Percentiles rank a stretch among this genome's conserved stretches.
Evolutionary conservation across 2,797 vertebrate genomes (phyloP).

Genomic region (Pseudochaenichthys georgianus): DNA sequence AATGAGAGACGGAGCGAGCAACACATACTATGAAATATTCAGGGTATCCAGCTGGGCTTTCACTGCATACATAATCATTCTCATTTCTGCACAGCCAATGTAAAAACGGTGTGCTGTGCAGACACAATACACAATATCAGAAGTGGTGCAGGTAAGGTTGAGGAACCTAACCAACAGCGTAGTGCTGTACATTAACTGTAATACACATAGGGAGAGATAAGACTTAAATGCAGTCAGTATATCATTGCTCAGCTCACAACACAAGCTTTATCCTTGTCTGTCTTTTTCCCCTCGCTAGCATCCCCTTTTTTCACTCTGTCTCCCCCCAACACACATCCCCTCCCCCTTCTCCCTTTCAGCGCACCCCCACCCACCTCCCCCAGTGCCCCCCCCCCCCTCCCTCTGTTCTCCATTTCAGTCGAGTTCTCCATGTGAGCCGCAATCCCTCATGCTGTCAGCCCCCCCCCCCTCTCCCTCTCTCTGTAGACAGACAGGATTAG

Average conservation of each 20-base stretch:
- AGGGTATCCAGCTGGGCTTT: conserved; percentile 85
- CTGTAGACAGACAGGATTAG: conserved; percentile 92
- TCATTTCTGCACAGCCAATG: conserved; percentile 80
- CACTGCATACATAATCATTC: conserved; percentile 86
- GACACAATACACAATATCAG: conserved; percentile 71
- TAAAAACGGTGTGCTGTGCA: conserved; percentile 69
- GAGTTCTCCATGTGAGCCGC: conserved; percentile 90
- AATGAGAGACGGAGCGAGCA: conserved; percentile 78
- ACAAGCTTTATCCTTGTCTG: conserved; percentile 84
- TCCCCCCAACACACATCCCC: conserved; percentile 74
- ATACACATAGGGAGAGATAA: conserved; percentile 83
- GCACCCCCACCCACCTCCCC: conserved; percentile 67
- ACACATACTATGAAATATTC: conserved; percentile 87
- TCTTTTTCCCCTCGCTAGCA: conserved; percentile 82
- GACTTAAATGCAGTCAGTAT: conserved; percentile 83
- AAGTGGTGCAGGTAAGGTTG: conserved; percentile 74
- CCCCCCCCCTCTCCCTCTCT: conserved; percentile 83
- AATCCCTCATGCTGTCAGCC: conserved; percentile 92
- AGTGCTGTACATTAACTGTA: conserved; percentile 83
- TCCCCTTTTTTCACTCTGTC: conserved; percentile 81
- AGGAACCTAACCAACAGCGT: conserved; percentile 71
- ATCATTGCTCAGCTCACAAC: conserved; percentile 85
- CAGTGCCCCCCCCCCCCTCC: conserved; percentile 56
- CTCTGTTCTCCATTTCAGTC: conserved; percentile 89
- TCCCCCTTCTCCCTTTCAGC: conserved; percentile 75